phyloP scores from a whole-genome alignment of 2,888 invertebrate genomes.

The Smittia aterrima region DNA sequence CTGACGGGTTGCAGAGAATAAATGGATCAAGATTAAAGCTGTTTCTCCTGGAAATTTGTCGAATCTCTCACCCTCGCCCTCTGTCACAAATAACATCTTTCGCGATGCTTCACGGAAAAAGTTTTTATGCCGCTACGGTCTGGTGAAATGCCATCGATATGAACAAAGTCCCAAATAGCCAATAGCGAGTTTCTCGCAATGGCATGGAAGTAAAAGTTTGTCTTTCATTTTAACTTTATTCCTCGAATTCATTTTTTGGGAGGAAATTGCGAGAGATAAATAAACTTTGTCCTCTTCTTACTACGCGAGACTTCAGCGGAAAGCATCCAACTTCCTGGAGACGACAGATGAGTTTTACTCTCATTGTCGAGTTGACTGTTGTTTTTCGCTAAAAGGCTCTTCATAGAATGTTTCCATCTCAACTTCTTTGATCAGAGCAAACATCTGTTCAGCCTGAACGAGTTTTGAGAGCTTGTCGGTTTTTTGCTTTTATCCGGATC shows the following conservation, averaged over 20 bases:
- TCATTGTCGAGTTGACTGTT: no score
- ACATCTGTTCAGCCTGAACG: no score
- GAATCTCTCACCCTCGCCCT: neutral
- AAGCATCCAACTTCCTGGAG: conserved; percentile 12
- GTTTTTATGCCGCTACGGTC: neutral
- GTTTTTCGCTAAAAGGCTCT: no score
- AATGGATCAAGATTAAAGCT: no score
- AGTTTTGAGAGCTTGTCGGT: no score
- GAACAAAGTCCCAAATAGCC: neutral
- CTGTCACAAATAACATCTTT: neutral
- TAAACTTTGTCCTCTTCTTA: conserved; percentile 18
- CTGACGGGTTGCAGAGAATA: neutral
- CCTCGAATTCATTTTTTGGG: neutral
- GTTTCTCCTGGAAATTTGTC: neutral
- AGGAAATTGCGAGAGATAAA: conserved; percentile 33
- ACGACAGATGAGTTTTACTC: neutral
- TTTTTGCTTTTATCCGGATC: no score
- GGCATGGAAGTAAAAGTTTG: neutral
- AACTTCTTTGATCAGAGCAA: no score
- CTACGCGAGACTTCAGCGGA: neutral
- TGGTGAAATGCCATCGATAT: neutral
- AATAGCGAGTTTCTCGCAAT: neutral
- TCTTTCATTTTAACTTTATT: neutral
- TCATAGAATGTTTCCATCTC: no score
- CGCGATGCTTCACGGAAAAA: neutral